Base-by-base conservation (phyloP, 2,888 invertebrate genomes). In the Mantis religiosa region DNA sequence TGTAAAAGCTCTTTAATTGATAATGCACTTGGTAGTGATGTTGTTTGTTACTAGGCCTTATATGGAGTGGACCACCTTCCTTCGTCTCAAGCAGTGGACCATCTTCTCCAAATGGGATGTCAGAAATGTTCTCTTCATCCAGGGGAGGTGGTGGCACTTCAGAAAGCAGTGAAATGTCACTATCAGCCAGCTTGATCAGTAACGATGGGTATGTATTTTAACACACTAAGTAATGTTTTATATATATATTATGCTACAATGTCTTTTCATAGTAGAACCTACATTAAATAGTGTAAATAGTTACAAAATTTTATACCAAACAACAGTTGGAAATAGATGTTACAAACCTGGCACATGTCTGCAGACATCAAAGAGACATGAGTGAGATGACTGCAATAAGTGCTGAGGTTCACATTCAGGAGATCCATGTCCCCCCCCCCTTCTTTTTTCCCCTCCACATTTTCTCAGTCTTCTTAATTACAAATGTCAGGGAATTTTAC, bases 21-120 rank as follows among this genome's bases (percentile, higher is more conserved):
- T 71, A 71, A 71, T 71, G 54, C 54, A 71, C 54, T 71, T 20
- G 54, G 54, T 71, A 71, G 54, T 71, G 54, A 71, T 71, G 20
- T 71, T 71, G 54, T 71, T 71, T 71, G 54, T 71, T 71, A 71
- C 25, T 71, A 92, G 97, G 97, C 90, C 92, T 93, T 84, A 93
- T 93, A 28, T 98, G 97, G 97, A 97, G 97, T 92, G 97, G 97
- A 4, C 97, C 98, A 9, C 97, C 97, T 0, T 98, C 97, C 89
- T 96, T 97, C 87, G 95, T 97, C 88, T 98, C 98, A 0, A 93
- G 93, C 90, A 93, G 93, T 90, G 97, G 96, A 12, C 97, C 98
- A 0, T 97, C 97, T 0, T 98, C 98, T 1, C 98, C 98, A 54
- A 96, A 96, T 91, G 95, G 95, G 28, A 94, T 95, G 92, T 94